Evolutionary conservation across 2,113 vertebrate genomes (phyloP).

Genomic region (Hydropotes inermis): DNA sequence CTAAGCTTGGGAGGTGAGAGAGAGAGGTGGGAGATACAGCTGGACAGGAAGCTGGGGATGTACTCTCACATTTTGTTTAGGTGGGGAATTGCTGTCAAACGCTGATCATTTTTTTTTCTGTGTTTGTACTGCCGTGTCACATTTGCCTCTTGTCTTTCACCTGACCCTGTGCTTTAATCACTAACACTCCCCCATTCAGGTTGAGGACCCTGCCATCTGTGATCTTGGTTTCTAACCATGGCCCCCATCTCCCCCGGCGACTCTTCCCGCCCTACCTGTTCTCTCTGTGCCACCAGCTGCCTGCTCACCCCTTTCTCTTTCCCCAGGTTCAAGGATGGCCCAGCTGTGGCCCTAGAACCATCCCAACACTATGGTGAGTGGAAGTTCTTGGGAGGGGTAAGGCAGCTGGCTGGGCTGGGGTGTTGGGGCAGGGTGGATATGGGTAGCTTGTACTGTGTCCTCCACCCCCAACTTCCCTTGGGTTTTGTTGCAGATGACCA

Average conservation of each 20-base stretch:
- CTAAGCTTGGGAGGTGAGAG: neutral
- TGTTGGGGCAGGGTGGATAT: no score
- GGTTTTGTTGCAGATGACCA: conserved; percentile 69
- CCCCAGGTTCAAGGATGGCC: conserved; percentile 90
- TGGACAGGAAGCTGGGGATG: neutral
- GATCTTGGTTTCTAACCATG: neutral
- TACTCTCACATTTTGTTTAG: neutral
- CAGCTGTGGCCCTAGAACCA: conserved; percentile 61
- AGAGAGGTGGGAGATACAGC: neutral
- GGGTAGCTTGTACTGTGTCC: fast-evolving
- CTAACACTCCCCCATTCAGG: neutral
- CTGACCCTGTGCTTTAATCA: neutral
- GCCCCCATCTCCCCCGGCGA: neutral
- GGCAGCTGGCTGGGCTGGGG: neutral
- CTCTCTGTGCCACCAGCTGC: no score
- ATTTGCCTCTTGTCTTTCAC: neutral
- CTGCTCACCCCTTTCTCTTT: neutral
- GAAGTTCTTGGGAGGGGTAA: neutral
- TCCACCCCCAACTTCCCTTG: fast-evolving
- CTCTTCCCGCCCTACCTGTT: neutral
- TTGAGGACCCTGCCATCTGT: neutral
- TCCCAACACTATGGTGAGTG: conserved; percentile 82
- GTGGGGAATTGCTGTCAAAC: neutral
- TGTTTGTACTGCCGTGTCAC: neutral
- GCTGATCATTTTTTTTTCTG: neutral